Base-by-base conservation (phyloP, 1,140 invertebrate genomes). In the Eupristina koningsbergeri region DNA sequence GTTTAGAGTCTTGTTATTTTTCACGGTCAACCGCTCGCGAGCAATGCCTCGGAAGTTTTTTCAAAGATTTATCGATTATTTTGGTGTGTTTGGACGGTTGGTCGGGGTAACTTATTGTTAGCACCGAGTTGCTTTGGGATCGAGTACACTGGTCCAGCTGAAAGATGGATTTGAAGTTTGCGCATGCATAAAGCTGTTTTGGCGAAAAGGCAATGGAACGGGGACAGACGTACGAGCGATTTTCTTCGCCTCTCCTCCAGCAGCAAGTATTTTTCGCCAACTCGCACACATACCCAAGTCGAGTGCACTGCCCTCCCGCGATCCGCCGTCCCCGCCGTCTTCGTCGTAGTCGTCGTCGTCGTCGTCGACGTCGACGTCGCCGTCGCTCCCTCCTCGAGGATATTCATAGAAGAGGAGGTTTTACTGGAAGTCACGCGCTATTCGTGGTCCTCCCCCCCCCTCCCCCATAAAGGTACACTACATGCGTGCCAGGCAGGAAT, bases 331-430 rank as follows among this genome's bases (percentile, higher is more conserved):
- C 17, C 15, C 69, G 69, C 47, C 36, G n/a, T 39, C 61, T 3
- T 63, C 6, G 61, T 53, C 50, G 9, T 3, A 5, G 41, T 45
- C 41, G 41, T 11, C 41, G 41, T 45, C 41, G 11, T 11, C 41
- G 41, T 11, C 11, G 11, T 11, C 29, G 63, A 7, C 63, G 29
- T 36, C 86, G 74, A 75, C 84, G 61, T 61, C 84, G 77, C 75
- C 86, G 83, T 84, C 41, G 58, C 69, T 41, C 86, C 83, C 84
- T 74, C 81, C 45, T 83, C 73, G 78, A 86, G 88, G 88, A 88
- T 89, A 89, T 89, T 89, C 89, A 89, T 89, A 89, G 89, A 89
- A 88, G 86, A 84, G 86, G 81, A 36, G 58, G 86, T 77, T 87
- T 89, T 88, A 84, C 84, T 73, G 85, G 89, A 89, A 89, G 85